Percentiles rank a stretch among this genome's conserved stretches.
Conservation (phyloP, 2,113 vertebrate genomes). For the Syrrhaptes paradoxus region DNA sequence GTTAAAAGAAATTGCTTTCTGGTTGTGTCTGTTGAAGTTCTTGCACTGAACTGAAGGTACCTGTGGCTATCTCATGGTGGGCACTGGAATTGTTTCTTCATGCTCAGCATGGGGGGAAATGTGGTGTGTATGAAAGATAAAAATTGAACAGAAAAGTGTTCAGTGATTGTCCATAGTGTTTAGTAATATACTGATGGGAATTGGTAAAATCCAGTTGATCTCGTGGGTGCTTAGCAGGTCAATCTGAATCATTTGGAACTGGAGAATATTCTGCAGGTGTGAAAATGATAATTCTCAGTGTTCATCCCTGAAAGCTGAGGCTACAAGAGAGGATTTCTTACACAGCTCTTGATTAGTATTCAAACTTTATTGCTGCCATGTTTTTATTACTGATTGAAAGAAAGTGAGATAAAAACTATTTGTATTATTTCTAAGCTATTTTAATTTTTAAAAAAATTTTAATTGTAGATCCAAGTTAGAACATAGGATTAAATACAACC, state of each 20-base stretch:
- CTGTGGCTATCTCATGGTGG: not conserved
- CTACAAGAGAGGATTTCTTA: not conserved
- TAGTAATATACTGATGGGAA: not conserved
- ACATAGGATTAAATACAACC: not conserved
- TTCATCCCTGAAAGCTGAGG: not conserved
- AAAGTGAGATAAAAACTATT: not conserved
- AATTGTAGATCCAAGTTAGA: not conserved
- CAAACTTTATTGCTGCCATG: not conserved
- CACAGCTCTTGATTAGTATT: not conserved
- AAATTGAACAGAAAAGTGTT: not conserved
- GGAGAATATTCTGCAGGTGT: not conserved
- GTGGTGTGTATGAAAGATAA: not conserved
- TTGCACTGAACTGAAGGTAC: not conserved
- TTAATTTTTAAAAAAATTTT: not conserved
- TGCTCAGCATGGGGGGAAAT: not conserved
- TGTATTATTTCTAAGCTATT: not conserved
- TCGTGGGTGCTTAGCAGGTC: not conserved
- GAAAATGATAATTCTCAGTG: not conserved
- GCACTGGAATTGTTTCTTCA: not conserved
- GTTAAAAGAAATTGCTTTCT: constrained; percentile 40
- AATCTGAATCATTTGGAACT: not conserved
- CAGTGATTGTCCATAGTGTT: not conserved
- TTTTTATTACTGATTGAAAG: not conserved
- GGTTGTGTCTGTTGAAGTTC: not conserved
- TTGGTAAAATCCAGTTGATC: not conserved